Base-by-base conservation (phyloP, 2,113 vertebrate genomes). In the Varanus komodoensis region DNA sequence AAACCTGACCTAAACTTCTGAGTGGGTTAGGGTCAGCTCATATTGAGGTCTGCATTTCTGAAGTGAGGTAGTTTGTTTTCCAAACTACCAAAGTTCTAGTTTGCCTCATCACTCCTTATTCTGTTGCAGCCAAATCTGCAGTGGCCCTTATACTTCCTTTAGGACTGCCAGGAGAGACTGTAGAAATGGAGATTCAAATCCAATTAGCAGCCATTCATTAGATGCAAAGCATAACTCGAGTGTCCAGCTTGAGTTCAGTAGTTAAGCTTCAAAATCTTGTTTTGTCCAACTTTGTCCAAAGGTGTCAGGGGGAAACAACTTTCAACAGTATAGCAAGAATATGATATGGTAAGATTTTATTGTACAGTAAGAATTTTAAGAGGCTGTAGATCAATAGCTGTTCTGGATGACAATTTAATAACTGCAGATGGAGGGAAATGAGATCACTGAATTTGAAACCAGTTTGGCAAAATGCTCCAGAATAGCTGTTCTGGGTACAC, bases 401-500 rank as follows among this genome's bases (percentile, higher is more conserved):
- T 50, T 48, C 25, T n/a, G 0, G 0, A 80, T 88, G 27, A 17
- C 9, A 84, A 79, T 91, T 88, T 83, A 90, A 52, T 5, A 8
- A 74, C 0, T 61, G 17, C 2, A 79, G 74, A 52, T 4, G 69
- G 0, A 85, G 0, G 61, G 25, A 89, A 95, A 93, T 86, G 0
- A 5, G 0, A n/a, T 92, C 17, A 2, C 17, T 75, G 87, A 89
- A 2, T 38, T 82, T 82, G 27, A 93, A 71, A 29, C n/a, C 9
- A 89, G 21, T 85, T 91, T 27, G 71, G 34, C 2, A 64, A 75
- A 34, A 92, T 32, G 6, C 80, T 94, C 88, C 82, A 38, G n/a
- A 87, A 64, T 4, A 89, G 67, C 38, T 80, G 4, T 86, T 89
- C 54, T 57, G 38, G 54, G 78, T 85, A n/a, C 3, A 29, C 73